A percentile compares a stretch with the other conserved stretches of the same genome.
Evolutionary conservation across 2,888 invertebrate species (phyloP).

Genomic region (Punctoribates punctum): DNA sequence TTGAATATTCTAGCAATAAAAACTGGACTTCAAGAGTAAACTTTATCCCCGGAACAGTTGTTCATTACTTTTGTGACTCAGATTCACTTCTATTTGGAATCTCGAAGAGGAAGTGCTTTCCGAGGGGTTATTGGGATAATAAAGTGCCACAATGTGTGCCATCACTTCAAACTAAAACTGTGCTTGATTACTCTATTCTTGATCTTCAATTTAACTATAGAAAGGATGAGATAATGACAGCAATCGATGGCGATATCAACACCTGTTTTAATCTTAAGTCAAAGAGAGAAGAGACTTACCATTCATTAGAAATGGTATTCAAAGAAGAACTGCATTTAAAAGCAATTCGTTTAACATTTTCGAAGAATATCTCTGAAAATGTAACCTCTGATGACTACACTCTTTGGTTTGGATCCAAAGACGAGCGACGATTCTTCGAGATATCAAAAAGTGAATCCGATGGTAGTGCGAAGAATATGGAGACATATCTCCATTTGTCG

Average conservation of each 20-base stretch:
- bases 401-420: background rate
- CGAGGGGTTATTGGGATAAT: slow-evolving; percentile 7
- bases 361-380: background rate
- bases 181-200: background rate
- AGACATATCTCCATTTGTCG: background rate
- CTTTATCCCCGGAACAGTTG: background rate
- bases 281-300: background rate
- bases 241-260: background rate
- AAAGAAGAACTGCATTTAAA: background rate
- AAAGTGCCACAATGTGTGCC: slow-evolving; percentile 20
- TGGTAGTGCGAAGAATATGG: background rate
- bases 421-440: background rate
- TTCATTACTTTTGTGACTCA: slow-evolving; percentile 1
- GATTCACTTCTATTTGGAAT: background rate
- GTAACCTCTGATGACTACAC: background rate
- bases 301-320: background rate
- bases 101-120: background rate
- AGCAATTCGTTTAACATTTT: slow-evolving; percentile 1
- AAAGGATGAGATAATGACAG: background rate
- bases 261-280: background rate
- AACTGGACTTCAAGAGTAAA: too few relatives aligned
- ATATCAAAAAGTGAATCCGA: background rate
- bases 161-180: background rate
- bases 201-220: background rate
- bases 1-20: background rate